A percentile compares a stretch with the other conserved stretches of the same genome.
These are phyloP conservation scores for Lanius collurio DNA, from an alignment of 2,113 vertebrate species.

Conservation along the genomic window DNA sequence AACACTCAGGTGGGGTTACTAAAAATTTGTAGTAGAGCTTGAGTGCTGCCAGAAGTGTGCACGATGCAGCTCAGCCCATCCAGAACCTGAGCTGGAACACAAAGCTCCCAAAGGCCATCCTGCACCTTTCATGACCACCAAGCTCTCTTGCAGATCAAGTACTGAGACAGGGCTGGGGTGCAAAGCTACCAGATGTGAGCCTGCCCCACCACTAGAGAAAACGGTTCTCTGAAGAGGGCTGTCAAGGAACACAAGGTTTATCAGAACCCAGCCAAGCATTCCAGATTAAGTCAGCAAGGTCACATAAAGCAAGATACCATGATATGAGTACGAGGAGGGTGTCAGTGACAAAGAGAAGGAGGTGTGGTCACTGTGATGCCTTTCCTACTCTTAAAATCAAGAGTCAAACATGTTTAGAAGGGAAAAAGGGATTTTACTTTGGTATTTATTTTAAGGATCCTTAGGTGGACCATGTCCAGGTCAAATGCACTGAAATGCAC, in stretches of 20 bases:
- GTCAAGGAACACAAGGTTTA: background rate
- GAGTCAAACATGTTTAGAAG: too few species aligned
- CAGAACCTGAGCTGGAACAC: background rate
- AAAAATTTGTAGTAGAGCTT: background rate
- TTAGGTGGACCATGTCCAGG: too few species aligned
- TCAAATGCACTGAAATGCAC: too few species aligned
- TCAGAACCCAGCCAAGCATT: background rate
- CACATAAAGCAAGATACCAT: background rate
- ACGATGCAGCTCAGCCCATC: background rate
- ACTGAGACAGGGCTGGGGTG: fast-evolving
- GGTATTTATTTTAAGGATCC: too few species aligned
- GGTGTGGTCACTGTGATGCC: background rate
- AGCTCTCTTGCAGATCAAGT: background rate
- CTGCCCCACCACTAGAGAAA: background rate
- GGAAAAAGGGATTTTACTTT: too few species aligned
- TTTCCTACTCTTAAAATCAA: too few species aligned
- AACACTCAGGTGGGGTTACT: background rate
- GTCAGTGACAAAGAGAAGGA: background rate
- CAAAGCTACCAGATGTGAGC: background rate
- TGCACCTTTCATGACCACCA: fast-evolving
- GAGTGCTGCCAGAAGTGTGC: background rate
- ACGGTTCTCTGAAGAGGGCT: background rate
- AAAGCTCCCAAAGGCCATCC: background rate
- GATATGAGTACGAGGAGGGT: background rate
- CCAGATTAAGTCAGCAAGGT: background rate